A percentile compares a stretch with the other conserved stretches of the same genome.
Conservation (phyloP, 2,888 invertebrate species). For the Dasypolia templi region DNA sequence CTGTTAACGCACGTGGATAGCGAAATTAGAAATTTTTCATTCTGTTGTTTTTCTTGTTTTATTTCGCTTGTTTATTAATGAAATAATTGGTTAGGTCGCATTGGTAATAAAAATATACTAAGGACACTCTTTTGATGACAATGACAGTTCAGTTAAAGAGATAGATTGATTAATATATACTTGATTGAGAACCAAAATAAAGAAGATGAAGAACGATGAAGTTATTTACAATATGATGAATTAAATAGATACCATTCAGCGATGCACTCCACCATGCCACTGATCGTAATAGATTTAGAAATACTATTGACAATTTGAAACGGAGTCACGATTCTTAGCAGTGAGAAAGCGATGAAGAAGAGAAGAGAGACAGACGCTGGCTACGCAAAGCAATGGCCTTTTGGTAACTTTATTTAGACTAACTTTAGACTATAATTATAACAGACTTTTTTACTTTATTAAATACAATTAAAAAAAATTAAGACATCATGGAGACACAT, state of each 20-base stretch:
- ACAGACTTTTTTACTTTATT: too few species aligned
- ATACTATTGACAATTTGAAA: too few species aligned
- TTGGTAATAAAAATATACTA: neutral
- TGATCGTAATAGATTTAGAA: too few species aligned
- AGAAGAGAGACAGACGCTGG: too few species aligned
- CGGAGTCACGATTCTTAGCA: too few species aligned
- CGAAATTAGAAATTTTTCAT: neutral
- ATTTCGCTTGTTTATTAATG: neutral
- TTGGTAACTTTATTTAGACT: neutral
- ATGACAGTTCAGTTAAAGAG: neutral
- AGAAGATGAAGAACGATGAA: neutral
- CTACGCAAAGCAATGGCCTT: neutral
- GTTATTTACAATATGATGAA: too few species aligned
- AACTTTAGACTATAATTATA: neutral
- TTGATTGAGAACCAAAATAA: neutral
- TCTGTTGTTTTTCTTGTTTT: neutral
- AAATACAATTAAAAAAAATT: too few species aligned
- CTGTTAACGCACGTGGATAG: neutral
- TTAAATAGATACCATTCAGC: too few species aligned
- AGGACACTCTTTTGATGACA: neutral
- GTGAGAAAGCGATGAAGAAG: too few species aligned
- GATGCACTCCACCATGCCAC: too few species aligned
- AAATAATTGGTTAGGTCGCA: neutral
- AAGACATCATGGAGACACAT: too few species aligned
- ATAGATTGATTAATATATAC: too few species aligned